Percentiles rank a stretch among this genome's conserved stretches.
These are phyloP conservation scores for Meteorus cinctellus DNA, from an alignment of 2,888 invertebrate genomes.

Conservation along the genomic window DNA sequence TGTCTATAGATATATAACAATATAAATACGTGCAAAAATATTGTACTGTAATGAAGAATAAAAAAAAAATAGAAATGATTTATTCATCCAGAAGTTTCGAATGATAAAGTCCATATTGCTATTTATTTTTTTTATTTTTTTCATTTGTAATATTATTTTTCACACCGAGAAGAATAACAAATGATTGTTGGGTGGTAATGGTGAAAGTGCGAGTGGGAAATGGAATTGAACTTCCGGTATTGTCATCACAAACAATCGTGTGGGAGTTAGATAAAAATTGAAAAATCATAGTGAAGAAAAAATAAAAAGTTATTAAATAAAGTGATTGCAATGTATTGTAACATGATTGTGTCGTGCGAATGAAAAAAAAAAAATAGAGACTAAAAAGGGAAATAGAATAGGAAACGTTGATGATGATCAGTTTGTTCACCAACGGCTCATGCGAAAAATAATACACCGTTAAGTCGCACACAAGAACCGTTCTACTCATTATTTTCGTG, in stretches of 20 bases:
- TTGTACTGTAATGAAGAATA: not conserved
- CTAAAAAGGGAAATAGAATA: not conserved
- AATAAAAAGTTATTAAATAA: not conserved
- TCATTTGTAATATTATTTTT: not conserved
- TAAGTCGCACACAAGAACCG: conserved; percentile 31
- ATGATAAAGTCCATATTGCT: not conserved
- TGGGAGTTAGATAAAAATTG: not conserved
- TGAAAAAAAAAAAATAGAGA: not conserved
- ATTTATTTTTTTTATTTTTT: not conserved
- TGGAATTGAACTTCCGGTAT: conserved; percentile 27
- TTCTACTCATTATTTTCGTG: conserved; percentile 18
- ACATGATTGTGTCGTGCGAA: not conserved
- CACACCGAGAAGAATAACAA: not conserved
- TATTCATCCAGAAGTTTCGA: not conserved
- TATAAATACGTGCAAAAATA: not conserved
- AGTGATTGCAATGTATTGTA: not conserved
- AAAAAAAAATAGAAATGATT: not conserved
- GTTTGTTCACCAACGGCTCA: not conserved
- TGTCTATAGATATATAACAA: not conserved
- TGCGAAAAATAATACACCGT: conserved; percentile 24
- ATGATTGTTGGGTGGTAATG: not conserved
- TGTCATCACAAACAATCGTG: not conserved
- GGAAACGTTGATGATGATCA: conserved; percentile 9
- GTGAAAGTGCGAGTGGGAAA: conserved; percentile 14
- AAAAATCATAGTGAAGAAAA: not conserved